Percentiles rank a stretch among this genome's conserved stretches.
These are phyloP conservation scores for Criorhina ranunculi DNA, from an alignment of 2,888 invertebrate species.

Conservation along the genomic window DNA sequence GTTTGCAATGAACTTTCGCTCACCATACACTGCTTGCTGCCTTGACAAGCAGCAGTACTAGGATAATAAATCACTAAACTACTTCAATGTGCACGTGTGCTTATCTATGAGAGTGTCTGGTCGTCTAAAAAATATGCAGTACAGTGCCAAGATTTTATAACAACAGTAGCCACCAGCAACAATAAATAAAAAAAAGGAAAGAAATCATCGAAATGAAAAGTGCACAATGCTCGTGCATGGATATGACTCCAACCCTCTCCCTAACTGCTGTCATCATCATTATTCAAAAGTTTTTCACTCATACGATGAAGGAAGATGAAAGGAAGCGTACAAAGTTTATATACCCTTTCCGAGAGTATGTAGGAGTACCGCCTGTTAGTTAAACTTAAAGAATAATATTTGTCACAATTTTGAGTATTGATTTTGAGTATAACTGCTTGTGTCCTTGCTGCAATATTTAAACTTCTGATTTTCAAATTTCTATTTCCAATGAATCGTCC, in stretches of 20 bases:
- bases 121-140: slow-evolving; percentile 22
- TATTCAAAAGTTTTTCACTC: slow-evolving; percentile 29
- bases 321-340: background rate
- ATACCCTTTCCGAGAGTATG: background rate
- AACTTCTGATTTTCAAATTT: too few relatives aligned
- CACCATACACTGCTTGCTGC: too few relatives aligned
- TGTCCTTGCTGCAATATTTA: too few relatives aligned
- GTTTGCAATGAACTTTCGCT: too few relatives aligned
- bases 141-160: slow-evolving; percentile 37
- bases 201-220: slow-evolving; percentile 14
- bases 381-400: background rate
- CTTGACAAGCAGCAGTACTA: too few relatives aligned
- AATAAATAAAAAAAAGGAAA: background rate
- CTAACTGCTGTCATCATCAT: slow-evolving; percentile 13
- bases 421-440: too few relatives aligned
- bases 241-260: background rate
- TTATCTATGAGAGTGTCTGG: slow-evolving; percentile 28
- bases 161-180: background rate
- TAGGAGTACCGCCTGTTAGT: background rate
- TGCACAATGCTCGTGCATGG: background rate
- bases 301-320: background rate
- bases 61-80: slow-evolving; percentile 21
- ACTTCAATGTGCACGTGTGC: background rate
- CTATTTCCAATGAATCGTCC: too few relatives aligned
- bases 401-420: too few relatives aligned